phyloP scores from a whole-genome alignment of 2,797 vertebrate species.

The Galago senegalensis region DNA sequence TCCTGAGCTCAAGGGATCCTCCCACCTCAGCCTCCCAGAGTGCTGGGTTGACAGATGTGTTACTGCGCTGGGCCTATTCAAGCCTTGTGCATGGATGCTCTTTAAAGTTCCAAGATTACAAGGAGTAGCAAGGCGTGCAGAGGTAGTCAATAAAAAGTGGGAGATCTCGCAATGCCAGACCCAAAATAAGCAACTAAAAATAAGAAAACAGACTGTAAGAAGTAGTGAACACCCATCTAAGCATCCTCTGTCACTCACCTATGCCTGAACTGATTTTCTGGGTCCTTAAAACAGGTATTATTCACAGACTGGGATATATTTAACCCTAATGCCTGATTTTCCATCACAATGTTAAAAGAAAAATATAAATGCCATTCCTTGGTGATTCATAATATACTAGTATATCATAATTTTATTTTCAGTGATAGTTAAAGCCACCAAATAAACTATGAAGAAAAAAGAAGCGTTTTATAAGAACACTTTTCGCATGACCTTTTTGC shows the following conservation, averaged over 20 bases:
- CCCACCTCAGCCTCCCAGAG: too few relatives aligned
- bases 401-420: slow-evolving; percentile 33
- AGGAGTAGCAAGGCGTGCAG: neutral
- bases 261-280: neutral
- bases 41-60: too few relatives aligned
- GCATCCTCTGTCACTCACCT: neutral
- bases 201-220: neutral
- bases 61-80: too few relatives aligned
- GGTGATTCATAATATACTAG: neutral
- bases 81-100: neutral
- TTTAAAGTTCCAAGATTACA: neutral
- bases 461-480: neutral
- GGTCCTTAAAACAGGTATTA: slow-evolving; percentile 30
- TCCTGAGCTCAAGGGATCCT: too few relatives aligned
- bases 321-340: neutral
- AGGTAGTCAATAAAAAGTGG: neutral
- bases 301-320: neutral
- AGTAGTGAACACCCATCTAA: neutral
- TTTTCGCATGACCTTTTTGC: neutral
- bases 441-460: slow-evolving; percentile 36
- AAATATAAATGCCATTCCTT: slow-evolving; percentile 14
- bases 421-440: slow-evolving; percentile 12
- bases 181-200: neutral
- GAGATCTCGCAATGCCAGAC: neutral
- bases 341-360: neutral